phyloP scores from a whole-genome alignment of 2,113 vertebrate genomes.

The Trogon surrucura region DNA sequence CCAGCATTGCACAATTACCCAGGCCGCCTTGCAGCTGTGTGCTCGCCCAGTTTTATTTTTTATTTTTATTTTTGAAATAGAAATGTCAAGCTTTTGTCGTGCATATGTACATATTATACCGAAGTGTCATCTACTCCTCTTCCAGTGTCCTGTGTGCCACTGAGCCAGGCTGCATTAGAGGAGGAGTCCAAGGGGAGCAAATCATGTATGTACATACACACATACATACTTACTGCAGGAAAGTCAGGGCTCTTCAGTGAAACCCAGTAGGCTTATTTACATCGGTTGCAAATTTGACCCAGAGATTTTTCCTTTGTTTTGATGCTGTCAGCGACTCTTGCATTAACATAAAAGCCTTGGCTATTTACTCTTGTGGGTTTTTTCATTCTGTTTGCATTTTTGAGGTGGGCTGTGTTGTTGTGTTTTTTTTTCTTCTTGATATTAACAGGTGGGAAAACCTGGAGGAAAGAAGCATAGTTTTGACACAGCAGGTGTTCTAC shows the following conservation, averaged over 20 bases:
- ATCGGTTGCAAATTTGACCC: constrained; percentile 37
- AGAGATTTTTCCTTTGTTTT: constrained; percentile 52
- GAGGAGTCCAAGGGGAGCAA: not conserved
- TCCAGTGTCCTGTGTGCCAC: not conserved
- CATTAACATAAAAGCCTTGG: constrained; percentile 41
- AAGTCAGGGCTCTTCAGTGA: not conserved
- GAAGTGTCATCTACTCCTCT: not conserved
- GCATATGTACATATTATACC: not conserved
- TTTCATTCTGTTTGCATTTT: constrained; percentile 49
- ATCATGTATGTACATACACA: rapidly evolving
- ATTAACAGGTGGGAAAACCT: not conserved
- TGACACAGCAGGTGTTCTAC: not conserved
- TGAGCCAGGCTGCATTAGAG: rapidly evolving
- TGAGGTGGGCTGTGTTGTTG: not conserved
- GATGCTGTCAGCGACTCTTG: constrained; percentile 11
- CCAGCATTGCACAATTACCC: constrained; percentile 75
- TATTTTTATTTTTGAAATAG: not conserved
- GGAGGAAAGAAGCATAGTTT: not conserved
- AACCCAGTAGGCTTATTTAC: constrained; percentile 34
- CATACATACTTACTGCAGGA: rapidly evolving
- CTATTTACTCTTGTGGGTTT: not conserved
- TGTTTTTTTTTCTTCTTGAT: not conserved
- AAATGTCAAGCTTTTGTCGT: not conserved
- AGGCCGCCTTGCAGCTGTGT: constrained; percentile 26
- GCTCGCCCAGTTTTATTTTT: not conserved